These are phyloP conservation scores for Hyperoplus immaculatus DNA, from an alignment of 2,797 vertebrate genomes.

Conservation along the genomic window DNA sequence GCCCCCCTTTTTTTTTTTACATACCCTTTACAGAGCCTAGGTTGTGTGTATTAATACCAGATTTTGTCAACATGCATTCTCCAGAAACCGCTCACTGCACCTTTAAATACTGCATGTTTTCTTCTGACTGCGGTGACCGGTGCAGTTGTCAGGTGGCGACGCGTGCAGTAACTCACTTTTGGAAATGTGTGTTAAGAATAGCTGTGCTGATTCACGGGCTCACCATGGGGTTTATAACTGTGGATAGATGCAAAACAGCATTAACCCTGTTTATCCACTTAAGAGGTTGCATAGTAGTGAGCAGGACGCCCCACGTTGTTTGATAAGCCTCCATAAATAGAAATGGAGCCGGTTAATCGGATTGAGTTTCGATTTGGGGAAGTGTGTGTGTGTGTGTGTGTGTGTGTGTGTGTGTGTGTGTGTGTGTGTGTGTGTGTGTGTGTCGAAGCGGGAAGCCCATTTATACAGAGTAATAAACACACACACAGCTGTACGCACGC, in stretches of 20 bases:
- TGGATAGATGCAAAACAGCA: constrained; percentile 53
- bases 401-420: too few relatives aligned
- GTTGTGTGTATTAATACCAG: too few relatives aligned
- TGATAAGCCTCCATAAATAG: constrained; percentile 78
- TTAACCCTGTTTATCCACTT: constrained; percentile 65
- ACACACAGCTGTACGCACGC: neutral
- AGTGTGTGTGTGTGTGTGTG: too few relatives aligned
- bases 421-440: too few relatives aligned
- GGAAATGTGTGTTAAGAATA: constrained; percentile 35
- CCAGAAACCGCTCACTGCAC: too few relatives aligned
- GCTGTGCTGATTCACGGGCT: constrained; percentile 34
- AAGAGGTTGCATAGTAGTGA: constrained; percentile 56
- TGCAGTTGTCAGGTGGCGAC: neutral
- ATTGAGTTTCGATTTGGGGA: constrained; percentile 34
- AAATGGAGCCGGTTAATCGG: constrained; percentile 68
- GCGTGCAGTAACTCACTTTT: constrained; percentile 11
- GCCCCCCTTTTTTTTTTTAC: too few relatives aligned
- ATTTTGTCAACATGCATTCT: too few relatives aligned
- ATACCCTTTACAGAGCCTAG: too few relatives aligned
- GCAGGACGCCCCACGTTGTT: constrained; percentile 52
- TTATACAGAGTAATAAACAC: neutral
- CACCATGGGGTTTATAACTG: constrained; percentile 19
- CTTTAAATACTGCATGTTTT: neutral
- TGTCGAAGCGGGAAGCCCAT: neutral
- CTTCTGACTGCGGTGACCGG: neutral